These are phyloP conservation scores for Drosophila triauraria DNA, from an alignment of 1,140 invertebrate genomes.

Conservation along the genomic window DNA sequence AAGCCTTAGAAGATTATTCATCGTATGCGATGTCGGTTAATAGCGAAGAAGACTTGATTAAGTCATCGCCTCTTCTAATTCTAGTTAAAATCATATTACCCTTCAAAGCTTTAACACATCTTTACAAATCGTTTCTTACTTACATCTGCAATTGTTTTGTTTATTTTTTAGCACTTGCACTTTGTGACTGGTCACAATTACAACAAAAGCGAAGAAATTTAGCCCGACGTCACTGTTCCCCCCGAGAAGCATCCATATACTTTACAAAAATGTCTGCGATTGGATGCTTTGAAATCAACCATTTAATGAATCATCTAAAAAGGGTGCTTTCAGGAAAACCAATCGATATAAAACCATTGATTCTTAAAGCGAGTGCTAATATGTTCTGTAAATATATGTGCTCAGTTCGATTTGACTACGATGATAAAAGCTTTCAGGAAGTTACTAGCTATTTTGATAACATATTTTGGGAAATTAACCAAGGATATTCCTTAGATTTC, in stretches of 20 bases:
- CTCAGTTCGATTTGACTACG: conserved; percentile 89
- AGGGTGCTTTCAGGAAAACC: conserved; percentile 79
- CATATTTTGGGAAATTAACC: conserved; percentile 96
- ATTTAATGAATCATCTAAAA: conserved; percentile 87
- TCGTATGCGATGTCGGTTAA: no score
- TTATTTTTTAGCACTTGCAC: conserved; percentile 58
- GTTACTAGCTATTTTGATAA: conserved; percentile 92
- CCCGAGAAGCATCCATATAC: conserved; percentile 89
- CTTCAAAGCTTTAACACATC: no score
- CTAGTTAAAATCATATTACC: no score
- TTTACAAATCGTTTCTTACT: not conserved
- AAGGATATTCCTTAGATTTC: conserved; percentile 95
- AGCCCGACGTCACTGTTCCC: conserved; percentile 91
- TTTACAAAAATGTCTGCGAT: conserved; percentile 89
- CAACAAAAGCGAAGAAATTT: conserved; percentile 92
- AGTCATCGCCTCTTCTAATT: no score
- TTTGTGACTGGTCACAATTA: conserved; percentile 88
- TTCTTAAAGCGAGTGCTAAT: conserved; percentile 91
- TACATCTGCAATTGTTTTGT: not conserved
- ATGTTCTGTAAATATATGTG: conserved; percentile 95
- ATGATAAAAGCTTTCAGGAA: conserved; percentile 88
- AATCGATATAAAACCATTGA: conserved; percentile 87
- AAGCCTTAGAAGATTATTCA: no score
- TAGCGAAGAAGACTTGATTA: no score
- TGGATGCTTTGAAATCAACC: conserved; percentile 87